These are phyloP conservation scores for Gymnoscopelus braueri DNA, from an alignment of 2,797 vertebrate species.

Conservation along the genomic window DNA sequence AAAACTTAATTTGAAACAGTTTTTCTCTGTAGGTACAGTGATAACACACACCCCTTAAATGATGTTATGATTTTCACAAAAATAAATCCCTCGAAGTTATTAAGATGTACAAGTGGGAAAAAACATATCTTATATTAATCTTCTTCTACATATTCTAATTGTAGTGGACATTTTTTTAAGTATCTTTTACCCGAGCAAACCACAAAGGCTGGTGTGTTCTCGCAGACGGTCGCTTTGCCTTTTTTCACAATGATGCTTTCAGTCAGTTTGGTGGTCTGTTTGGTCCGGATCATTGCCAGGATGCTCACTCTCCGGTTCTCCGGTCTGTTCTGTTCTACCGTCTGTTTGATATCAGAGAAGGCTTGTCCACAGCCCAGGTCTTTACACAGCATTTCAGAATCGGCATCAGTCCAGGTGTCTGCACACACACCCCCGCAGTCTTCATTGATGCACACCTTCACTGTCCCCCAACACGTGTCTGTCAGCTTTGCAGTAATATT, in stretches of 20 bases:
- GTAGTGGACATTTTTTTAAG: not conserved
- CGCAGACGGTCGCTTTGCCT: accelerated
- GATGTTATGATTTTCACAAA: too few relatives aligned
- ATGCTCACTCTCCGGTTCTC: accelerated
- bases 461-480: constrained; percentile 60
- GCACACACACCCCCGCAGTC: constrained; percentile 34
- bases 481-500: too few relatives aligned
- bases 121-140: too few relatives aligned
- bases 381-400: constrained; percentile 51
- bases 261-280: accelerated
- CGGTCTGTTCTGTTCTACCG: accelerated
- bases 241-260: constrained; percentile 47
- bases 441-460: not conserved
- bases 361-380: constrained; percentile 38
- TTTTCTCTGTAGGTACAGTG: too few relatives aligned
- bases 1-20: too few relatives aligned
- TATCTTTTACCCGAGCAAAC: constrained; percentile 70
- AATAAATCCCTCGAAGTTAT: too few relatives aligned
- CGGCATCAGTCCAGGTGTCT: constrained; percentile 5
- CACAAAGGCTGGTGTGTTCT: not conserved
- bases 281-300: constrained; percentile 37
- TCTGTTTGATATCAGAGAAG: accelerated
- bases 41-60: too few relatives aligned
- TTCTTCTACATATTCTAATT: too few relatives aligned
- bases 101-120: too few relatives aligned